A percentile compares a stretch with the other conserved stretches of the same genome.
Conservation (phyloP, 2,888 invertebrate genomes). For the Bembecia ichneumoniformis region DNA sequence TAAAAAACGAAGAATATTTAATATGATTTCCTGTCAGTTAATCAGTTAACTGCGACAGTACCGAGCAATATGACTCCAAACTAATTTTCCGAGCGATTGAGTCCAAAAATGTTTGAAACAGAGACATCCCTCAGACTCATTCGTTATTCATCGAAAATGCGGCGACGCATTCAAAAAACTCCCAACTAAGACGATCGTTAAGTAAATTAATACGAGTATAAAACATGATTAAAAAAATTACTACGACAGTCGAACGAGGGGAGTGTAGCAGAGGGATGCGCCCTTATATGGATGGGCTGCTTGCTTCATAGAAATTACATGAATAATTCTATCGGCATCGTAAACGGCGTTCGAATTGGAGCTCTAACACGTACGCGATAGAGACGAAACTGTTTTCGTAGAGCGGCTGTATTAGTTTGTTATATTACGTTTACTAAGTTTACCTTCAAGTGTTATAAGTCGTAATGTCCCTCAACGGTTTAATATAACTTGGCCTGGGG, state of each 20-base stretch:
- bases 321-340: constrained; percentile 3
- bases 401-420: neutral
- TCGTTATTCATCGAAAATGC: constrained; percentile 65
- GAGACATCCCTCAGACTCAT: constrained; percentile 31
- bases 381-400: neutral
- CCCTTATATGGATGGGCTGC: constrained; percentile 51
- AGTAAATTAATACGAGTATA: constrained; percentile 70
- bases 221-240: constrained; percentile 72
- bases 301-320: constrained; percentile 35
- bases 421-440: constrained; percentile 9
- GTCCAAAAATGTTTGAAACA: neutral
- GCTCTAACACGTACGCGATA: constrained; percentile 14
- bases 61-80: neutral
- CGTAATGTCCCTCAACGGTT: constrained; percentile 60
- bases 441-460: constrained; percentile 65
- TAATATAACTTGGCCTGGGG: constrained; percentile 54
- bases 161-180: constrained; percentile 47
- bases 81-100: neutral
- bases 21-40: neutral
- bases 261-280: constrained; percentile 38
- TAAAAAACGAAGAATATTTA: neutral
- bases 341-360: constrained; percentile 11
- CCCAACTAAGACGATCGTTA: constrained; percentile 57
- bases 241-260: constrained; percentile 46
- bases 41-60: neutral